These are phyloP conservation scores for Myrmecophaga tridactyla DNA, from an alignment of 2,113 vertebrate genomes.

Conservation along the genomic window DNA sequence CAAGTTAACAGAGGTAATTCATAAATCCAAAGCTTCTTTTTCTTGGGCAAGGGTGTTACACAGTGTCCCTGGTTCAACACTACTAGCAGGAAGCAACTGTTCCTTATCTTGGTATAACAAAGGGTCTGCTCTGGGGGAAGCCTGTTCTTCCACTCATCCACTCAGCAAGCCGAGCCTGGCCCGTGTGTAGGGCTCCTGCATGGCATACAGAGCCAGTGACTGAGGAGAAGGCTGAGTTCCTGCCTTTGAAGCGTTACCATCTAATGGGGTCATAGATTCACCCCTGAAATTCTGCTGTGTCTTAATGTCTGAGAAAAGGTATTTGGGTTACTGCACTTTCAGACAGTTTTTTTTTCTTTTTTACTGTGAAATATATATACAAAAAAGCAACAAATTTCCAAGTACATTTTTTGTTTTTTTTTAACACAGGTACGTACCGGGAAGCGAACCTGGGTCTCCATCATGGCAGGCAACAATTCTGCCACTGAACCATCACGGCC, in stretches of 20 bases:
- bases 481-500: too few relatives aligned
- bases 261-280: neutral
- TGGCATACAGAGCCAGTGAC: neutral
- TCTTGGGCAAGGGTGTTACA: neutral
- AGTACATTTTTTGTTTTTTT: too few relatives aligned
- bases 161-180: neutral
- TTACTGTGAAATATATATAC: too few relatives aligned
- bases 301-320: neutral
- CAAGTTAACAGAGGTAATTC: neutral
- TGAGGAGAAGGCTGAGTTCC: neutral
- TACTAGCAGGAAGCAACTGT: neutral
- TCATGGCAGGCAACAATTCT: too few relatives aligned
- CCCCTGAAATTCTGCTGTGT: neutral
- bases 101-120: neutral
- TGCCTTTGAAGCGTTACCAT: neutral
- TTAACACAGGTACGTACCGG: too few relatives aligned
- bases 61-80: neutral
- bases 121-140: neutral
- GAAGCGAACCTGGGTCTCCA: too few relatives aligned
- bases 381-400: too few relatives aligned
- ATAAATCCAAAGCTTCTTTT: neutral
- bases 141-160: neutral
- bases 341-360: too few relatives aligned
- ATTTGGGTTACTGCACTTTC: neutral
- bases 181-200: rapidly evolving